Evolutionary conservation across 2,888 invertebrate genomes (phyloP).

Genomic region (Synergus umbraculus): DNA sequence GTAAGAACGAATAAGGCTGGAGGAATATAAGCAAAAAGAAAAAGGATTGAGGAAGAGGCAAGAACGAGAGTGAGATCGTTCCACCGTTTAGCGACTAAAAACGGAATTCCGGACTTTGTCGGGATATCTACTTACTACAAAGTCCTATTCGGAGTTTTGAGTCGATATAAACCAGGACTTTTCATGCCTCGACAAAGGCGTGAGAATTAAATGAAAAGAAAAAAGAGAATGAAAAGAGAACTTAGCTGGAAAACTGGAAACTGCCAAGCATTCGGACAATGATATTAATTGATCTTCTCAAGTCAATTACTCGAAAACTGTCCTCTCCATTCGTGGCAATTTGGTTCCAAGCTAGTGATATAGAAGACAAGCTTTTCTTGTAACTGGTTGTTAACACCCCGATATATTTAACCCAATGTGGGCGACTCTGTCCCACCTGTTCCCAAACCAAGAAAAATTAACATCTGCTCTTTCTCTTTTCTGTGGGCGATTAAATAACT

Average conservation of each 20-base stretch:
- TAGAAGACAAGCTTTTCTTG: not conserved
- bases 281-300: not conserved
- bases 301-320: constrained; percentile 5
- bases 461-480: not conserved
- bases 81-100: constrained; percentile 15
- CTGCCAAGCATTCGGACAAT: not conserved
- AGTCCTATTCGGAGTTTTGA: not conserved
- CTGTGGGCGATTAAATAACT: not conserved
- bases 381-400: not conserved
- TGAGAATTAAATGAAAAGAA: not conserved
- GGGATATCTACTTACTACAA: constrained; percentile 16
- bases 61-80: constrained; percentile 14
- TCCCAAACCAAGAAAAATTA: not conserved
- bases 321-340: not conserved
- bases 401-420: not conserved
- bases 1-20: not conserved
- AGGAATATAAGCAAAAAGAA: not conserved
- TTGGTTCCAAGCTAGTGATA: not conserved
- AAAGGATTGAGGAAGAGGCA: not conserved
- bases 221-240: not conserved
- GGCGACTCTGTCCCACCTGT: not conserved
- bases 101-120: constrained; percentile 13
- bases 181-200: not conserved
- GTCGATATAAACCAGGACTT: not conserved
- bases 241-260: not conserved